Percentiles rank a stretch among this genome's conserved stretches.
phyloP scores from a whole-genome alignment of 37 sponge, comb jelly and placozoan genomes.

The Aplysina aerophoba region DNA sequence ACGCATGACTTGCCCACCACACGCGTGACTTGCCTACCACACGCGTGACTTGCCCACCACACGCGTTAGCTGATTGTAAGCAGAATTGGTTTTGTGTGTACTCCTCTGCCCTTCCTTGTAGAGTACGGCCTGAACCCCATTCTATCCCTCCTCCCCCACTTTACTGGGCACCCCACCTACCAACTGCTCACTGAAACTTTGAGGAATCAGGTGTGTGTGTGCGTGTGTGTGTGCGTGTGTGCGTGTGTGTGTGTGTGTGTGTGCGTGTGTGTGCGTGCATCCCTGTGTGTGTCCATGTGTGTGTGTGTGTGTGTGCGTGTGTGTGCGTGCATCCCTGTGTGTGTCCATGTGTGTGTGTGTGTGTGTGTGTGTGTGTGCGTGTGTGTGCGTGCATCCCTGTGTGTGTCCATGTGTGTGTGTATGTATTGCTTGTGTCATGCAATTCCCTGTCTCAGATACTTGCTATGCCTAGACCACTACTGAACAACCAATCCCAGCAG shows the following conservation, averaged over 20 bases:
- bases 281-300: slow-evolving; percentile 14
- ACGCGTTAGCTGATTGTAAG: not conserved
- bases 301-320: slow-evolving; percentile 13
- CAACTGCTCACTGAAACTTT: slow-evolving; percentile 69
- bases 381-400: not conserved
- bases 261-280: not conserved
- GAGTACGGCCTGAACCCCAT: slow-evolving; percentile 68
- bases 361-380: slow-evolving; percentile 25
- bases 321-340: slow-evolving; percentile 1
- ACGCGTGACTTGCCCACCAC: not conserved
- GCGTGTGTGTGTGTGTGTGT: slow-evolving; percentile 9
- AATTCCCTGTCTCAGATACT: slow-evolving; percentile 33
- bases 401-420: slow-evolving; percentile 5
- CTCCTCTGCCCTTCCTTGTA: not conserved
- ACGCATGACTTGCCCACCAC: no score
- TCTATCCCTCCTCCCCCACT: slow-evolving; percentile 51
- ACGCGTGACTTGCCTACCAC: no score
- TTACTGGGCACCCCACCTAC: slow-evolving; percentile 70
- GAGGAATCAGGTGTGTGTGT: slow-evolving; percentile 61
- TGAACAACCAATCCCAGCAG: slow-evolving; percentile 45
- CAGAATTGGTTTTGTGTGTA: not conserved
- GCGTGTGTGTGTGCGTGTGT: not conserved
- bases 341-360: slow-evolving; percentile 15
- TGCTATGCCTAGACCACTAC: slow-evolving; percentile 70
- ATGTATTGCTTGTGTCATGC: no score